These are phyloP conservation scores for Lutjanus erythropterus DNA, from an alignment of 2,113 vertebrate species.

Conservation along the genomic window DNA sequence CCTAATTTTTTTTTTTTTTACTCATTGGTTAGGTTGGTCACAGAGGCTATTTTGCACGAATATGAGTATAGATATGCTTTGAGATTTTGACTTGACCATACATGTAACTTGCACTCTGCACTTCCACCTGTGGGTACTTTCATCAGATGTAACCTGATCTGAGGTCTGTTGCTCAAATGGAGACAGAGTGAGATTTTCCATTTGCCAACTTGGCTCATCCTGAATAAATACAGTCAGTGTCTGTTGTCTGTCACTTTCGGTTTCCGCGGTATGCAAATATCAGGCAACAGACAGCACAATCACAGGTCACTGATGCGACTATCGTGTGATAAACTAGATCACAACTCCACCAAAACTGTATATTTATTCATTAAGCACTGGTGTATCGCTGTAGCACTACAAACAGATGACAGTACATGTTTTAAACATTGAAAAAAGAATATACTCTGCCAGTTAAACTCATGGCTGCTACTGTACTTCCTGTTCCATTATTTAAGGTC, in stretches of 20 bases:
- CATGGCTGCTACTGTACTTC: constrained; percentile 55
- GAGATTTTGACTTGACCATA: too few relatives aligned
- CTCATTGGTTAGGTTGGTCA: too few relatives aligned
- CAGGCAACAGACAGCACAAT: constrained; percentile 14
- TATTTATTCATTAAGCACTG: background rate
- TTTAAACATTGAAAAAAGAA: constrained; percentile 4
- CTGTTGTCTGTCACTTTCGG: constrained; percentile 27
- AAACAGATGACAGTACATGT: background rate
- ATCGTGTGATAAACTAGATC: background rate
- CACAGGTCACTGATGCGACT: constrained; percentile 1
- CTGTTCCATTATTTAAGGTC: constrained; percentile 68
- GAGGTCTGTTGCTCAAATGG: constrained; percentile 13
- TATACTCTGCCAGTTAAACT: constrained; percentile 23
- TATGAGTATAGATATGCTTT: too few relatives aligned
- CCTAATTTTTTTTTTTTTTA: too few relatives aligned
- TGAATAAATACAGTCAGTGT: constrained; percentile 42
- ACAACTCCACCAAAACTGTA: background rate
- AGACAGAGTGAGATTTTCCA: constrained; percentile 13
- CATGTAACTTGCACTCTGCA: background rate
- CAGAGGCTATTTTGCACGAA: too few relatives aligned
- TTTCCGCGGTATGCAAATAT: constrained; percentile 44
- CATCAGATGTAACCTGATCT: constrained; percentile 15
- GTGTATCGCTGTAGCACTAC: background rate
- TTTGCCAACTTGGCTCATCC: constrained; percentile 14
- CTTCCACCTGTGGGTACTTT: background rate